Conservation (phyloP, 2,888 invertebrate genomes). For the Yponomeuta evonymella region DNA sequence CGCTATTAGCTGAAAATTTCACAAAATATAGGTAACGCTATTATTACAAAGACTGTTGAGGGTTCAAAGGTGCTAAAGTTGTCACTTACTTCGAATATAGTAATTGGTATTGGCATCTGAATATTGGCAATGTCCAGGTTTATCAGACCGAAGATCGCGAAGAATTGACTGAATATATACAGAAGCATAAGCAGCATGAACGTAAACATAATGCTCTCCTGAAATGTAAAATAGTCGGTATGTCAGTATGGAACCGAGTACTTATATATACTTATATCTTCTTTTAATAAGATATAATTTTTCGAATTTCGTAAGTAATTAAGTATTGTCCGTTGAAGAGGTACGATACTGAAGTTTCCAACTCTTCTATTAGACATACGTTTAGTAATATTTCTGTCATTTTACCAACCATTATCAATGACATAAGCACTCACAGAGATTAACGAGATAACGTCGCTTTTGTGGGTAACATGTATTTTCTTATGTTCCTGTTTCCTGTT, state of each 20-base stretch:
- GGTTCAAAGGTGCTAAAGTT: not conserved
- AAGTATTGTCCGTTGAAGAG: too few species aligned
- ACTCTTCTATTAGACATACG: too few species aligned
- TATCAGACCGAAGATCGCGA: conserved; percentile 64
- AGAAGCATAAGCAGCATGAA: conserved; percentile 57
- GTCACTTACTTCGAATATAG: conserved; percentile 57
- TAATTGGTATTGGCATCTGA: conserved; percentile 62
- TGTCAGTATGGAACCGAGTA: too few species aligned
- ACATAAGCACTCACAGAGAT: too few species aligned
- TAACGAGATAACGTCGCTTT: too few species aligned
- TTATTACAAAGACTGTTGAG: too few species aligned
- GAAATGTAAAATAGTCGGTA: conserved; percentile 30
- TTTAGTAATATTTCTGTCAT: too few species aligned
- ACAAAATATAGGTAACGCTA: not conserved
- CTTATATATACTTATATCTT: too few species aligned
- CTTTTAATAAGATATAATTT: too few species aligned
- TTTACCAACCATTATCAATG: too few species aligned
- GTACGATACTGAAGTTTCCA: not conserved
- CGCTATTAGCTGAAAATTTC: conserved; percentile 53
- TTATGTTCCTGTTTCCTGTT: too few species aligned
- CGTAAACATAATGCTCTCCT: conserved; percentile 71
- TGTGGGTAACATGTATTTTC: too few species aligned
- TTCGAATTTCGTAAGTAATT: not conserved
- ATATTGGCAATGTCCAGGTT: conserved; percentile 66
- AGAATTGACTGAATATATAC: conserved; percentile 67